Conservation (phyloP, 2,797 vertebrate genomes). For the Chelonia mydas region DNA sequence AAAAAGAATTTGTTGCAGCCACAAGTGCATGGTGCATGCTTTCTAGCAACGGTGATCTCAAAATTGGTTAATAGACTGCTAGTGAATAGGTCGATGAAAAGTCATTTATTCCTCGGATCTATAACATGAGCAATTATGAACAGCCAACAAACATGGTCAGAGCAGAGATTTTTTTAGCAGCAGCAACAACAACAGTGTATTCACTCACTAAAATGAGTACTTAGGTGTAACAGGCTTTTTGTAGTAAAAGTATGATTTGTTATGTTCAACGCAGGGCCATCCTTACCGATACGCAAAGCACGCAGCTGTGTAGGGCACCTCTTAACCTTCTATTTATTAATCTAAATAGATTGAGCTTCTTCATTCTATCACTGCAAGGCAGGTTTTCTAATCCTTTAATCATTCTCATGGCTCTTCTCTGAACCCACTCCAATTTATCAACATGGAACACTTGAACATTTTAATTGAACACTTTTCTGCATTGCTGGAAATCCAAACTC, state of each 20-base stretch:
- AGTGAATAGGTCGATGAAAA: not conserved
- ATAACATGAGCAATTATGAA: not conserved
- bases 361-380: not conserved
- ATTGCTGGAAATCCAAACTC: not conserved
- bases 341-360: not conserved
- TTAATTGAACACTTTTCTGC: not conserved
- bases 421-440: not conserved
- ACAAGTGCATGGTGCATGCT: not conserved
- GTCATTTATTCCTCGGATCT: not conserved
- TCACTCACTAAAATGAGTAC: not conserved
- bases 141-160: not conserved
- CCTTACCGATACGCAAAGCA: no score
- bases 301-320: no score
- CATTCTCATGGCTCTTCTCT: not conserved
- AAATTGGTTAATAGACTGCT: not conserved
- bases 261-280: not conserved
- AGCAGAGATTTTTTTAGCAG: not conserved
- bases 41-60: not conserved
- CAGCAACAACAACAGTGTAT: not conserved
- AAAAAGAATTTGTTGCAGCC: not conserved
- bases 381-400: not conserved
- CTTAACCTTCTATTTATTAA: not conserved
- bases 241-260: not conserved
- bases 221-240: not conserved
- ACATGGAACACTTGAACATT: not conserved